Percentiles rank a stretch among this genome's conserved stretches.
Conservation (phyloP, 2,888 invertebrate species). For the Dicyrtomina minuta region DNA sequence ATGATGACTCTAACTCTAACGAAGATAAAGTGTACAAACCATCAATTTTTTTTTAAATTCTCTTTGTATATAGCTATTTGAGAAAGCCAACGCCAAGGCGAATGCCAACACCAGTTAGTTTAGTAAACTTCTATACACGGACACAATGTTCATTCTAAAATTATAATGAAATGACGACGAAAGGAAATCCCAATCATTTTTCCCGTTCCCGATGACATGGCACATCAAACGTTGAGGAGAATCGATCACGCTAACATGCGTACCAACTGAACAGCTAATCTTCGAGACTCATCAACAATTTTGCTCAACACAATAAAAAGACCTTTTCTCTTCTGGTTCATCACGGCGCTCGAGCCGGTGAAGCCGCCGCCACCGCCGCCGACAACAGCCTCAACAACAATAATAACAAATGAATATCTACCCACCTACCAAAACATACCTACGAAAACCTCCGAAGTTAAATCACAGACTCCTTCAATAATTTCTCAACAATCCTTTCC, state of each 20-base stretch:
- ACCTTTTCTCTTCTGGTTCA: conserved; percentile 25
- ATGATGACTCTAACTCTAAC: too few relatives aligned
- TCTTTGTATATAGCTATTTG: too few relatives aligned
- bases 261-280: conserved; percentile 22
- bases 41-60: too few relatives aligned
- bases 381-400: neutral
- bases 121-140: too few relatives aligned
- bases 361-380: neutral
- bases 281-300: conserved; percentile 23
- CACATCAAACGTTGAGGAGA: conserved; percentile 22
- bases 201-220: conserved; percentile 29
- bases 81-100: too few relatives aligned
- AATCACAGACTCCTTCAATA: conserved; percentile 16
- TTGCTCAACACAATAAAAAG: conserved; percentile 14
- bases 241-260: conserved; percentile 26
- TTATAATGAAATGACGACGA: conserved; percentile 10
- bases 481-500: neutral
- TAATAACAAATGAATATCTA: neutral
- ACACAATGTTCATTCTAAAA: too few relatives aligned
- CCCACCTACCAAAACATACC: neutral
- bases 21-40: too few relatives aligned
- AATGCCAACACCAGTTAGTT: too few relatives aligned
- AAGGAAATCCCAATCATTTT: conserved; percentile 13
- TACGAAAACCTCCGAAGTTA: neutral
- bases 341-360: conserved; percentile 7